Conservation (phyloP, 2,797 vertebrate genomes). For the Lycodopsis pacificus region DNA sequence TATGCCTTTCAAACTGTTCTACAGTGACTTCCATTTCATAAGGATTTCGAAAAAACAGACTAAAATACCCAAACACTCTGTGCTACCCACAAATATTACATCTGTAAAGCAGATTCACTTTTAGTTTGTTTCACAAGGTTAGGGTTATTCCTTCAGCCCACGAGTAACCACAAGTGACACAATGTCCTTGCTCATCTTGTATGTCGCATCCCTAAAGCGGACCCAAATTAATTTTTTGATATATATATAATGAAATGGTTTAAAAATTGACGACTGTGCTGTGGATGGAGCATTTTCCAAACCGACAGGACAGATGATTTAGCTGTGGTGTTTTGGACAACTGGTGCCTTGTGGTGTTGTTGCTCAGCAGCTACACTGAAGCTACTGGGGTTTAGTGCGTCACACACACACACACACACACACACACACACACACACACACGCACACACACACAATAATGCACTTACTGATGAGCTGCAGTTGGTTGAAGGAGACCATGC, state of each 20-base stretch:
- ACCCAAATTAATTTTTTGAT: background rate
- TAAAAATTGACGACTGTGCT: constrained; percentile 2
- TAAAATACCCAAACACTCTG: background rate
- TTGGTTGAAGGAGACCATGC: constrained; percentile 23
- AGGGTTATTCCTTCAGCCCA: background rate
- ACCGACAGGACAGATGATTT: constrained; percentile 5
- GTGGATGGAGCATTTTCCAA: background rate
- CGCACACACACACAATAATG: background rate
- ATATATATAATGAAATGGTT: constrained; percentile 2
- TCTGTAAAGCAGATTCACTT: background rate
- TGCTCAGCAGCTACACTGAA: constrained; percentile 6
- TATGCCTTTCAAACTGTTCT: background rate
- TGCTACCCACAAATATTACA: background rate
- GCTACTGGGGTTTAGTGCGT: constrained; percentile 11
- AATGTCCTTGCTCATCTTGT: background rate
- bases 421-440: background rate
- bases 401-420: constrained; percentile 1
- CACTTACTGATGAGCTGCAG: constrained; percentile 9
- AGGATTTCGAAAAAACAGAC: background rate
- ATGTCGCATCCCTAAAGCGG: background rate
- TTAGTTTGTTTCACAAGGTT: background rate
- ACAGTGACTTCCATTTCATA: background rate
- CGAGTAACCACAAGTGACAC: background rate
- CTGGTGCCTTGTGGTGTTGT: constrained; percentile 22
- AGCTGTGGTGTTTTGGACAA: constrained; percentile 29